Evolutionary conservation across 2,888 invertebrate species (phyloP).

Genomic region (Loripinus fragilis): DNA sequence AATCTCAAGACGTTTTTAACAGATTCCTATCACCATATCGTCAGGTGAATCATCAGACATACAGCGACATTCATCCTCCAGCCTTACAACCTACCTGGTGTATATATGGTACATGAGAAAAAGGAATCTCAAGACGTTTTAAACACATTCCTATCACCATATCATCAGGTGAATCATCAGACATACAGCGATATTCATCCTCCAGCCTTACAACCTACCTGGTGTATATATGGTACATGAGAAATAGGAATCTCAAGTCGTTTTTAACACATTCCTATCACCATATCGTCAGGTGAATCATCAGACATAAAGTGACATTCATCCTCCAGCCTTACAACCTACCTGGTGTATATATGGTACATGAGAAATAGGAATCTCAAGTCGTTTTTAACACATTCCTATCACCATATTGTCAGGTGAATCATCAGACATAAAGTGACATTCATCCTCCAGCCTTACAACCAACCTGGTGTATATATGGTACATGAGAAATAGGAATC

Average conservation of each 20-base stretch:
- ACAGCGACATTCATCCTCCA: too few relatives aligned
- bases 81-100: conserved; percentile 93
- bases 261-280: conserved; percentile 91
- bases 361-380: conserved; percentile 89
- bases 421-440: conserved; percentile 88
- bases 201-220: conserved; percentile 87
- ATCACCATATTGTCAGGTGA: conserved; percentile 96
- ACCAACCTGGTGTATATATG: conserved; percentile 93
- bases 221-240: conserved; percentile 93
- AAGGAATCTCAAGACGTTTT: conserved; percentile 86
- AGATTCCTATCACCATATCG: conserved; percentile 95
- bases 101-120: conserved; percentile 91
- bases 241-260: conserved; percentile 87
- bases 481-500: conserved; percentile 89
- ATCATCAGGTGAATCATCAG: conserved; percentile 91
- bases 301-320: conserved; percentile 89
- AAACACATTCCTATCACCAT: conserved; percentile 94
- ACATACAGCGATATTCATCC: conserved; percentile 88
- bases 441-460: conserved; percentile 85
- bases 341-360: conserved; percentile 95
- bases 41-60: conserved; percentile 90
- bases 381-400: conserved; percentile 90
- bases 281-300: conserved; percentile 95
- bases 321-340: conserved; percentile 81
- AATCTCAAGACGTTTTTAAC: conserved; percentile 87